phyloP scores from a whole-genome alignment of 2,888 invertebrate species.

The Caenorhabditis macrosperma region DNA sequence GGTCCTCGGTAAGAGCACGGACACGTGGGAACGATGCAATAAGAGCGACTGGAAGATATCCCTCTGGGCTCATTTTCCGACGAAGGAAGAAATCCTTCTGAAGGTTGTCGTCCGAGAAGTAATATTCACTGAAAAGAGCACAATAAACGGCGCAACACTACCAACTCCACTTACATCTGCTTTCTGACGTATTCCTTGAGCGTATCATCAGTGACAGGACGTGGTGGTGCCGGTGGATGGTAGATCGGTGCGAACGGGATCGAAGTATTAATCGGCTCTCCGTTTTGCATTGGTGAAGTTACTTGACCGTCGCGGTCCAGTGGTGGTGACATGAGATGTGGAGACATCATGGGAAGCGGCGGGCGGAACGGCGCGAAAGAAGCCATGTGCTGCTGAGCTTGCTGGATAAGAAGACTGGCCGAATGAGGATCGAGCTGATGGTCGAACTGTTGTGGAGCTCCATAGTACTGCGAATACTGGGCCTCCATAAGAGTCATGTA shows the following conservation, averaged over 20 bases:
- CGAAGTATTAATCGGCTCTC: slow-evolving; percentile 67
- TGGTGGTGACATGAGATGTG: slow-evolving; percentile 58
- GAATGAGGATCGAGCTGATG: slow-evolving; percentile 62
- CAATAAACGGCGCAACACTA: slow-evolving; percentile 52
- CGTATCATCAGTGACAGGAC: slow-evolving; percentile 71
- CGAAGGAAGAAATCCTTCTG: slow-evolving; percentile 95
- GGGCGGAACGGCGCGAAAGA: slow-evolving; percentile 67
- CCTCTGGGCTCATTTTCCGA: slow-evolving; percentile 95
- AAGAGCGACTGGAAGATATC: slow-evolving; percentile 92
- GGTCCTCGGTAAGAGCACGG: slow-evolving; percentile 89
- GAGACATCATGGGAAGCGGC: slow-evolving; percentile 67
- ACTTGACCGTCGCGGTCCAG: slow-evolving; percentile 60
- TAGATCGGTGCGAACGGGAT: slow-evolving; percentile 70
- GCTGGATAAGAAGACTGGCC: slow-evolving; percentile 70
- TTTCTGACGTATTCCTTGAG: slow-evolving; percentile 79
- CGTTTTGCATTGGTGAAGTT: slow-evolving; percentile 68
- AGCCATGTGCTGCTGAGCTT: slow-evolving; percentile 73
- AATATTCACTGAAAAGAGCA: slow-evolving; percentile 90
- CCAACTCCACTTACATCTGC: slow-evolving; percentile 75
- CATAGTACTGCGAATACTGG: slow-evolving; percentile 80
- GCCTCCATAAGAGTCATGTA: slow-evolving; percentile 80
- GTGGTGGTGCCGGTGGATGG: slow-evolving; percentile 51
- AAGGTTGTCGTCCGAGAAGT: slow-evolving; percentile 97
- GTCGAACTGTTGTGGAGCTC: slow-evolving; percentile 55
- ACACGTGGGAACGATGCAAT: slow-evolving; percentile 97